A percentile compares a stretch with the other conserved stretches of the same genome.
phyloP scores from a whole-genome alignment of 2,888 invertebrate species.

The Hemicrepidius hirtus region DNA sequence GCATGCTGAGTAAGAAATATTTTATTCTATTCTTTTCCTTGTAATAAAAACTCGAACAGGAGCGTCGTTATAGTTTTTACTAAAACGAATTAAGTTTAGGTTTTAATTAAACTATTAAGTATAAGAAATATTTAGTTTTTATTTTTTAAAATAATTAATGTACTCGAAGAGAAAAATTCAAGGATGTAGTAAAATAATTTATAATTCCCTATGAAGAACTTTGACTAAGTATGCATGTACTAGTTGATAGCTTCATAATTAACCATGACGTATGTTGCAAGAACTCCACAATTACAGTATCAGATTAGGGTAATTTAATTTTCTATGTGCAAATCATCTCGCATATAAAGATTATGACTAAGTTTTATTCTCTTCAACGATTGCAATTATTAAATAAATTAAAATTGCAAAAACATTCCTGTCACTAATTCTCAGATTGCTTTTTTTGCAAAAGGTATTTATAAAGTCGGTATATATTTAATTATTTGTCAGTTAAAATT shows the following conservation, averaged over 20 bases:
- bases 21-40: slow-evolving; percentile 4
- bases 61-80: not conserved
- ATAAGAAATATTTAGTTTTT: too few relatives aligned
- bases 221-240: not conserved
- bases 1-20: not conserved
- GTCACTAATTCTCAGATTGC: not conserved
- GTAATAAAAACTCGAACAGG: not conserved
- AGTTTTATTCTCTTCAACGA: not conserved
- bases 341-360: slow-evolving; percentile 6
- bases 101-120: too few relatives aligned
- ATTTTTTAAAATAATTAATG: too few relatives aligned
- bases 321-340: not conserved
- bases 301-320: slow-evolving; percentile 35
- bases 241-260: slow-evolving; percentile 34
- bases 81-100: too few relatives aligned
- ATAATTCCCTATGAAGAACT: too few relatives aligned
- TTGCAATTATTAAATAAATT: slow-evolving; percentile 13
- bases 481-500: slow-evolving; percentile 22
- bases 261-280: slow-evolving; percentile 30
- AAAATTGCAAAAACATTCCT: slow-evolving; percentile 6
- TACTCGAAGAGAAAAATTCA: too few relatives aligned
- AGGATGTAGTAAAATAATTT: too few relatives aligned
- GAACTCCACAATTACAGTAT: slow-evolving; percentile 21
- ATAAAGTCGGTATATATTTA: slow-evolving; percentile 12
- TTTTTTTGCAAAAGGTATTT: not conserved